Evolutionary conservation across 2,888 invertebrate genomes (phyloP).

Genomic region (Eilema depressum): DNA sequence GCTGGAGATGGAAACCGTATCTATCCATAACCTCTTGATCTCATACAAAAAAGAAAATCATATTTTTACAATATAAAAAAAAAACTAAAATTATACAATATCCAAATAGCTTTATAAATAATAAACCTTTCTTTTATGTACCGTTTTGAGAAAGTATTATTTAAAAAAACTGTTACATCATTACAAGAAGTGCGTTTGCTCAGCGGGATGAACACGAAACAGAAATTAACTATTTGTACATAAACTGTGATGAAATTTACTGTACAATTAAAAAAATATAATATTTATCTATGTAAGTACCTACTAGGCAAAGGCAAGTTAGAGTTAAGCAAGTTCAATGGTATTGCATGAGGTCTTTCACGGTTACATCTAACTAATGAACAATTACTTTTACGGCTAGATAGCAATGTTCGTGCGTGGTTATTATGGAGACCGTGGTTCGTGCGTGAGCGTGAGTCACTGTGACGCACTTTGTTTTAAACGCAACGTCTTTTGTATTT

Average conservation of each 20-base stretch:
- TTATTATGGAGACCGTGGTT: constrained; percentile 28
- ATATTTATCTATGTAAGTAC: constrained; percentile 8
- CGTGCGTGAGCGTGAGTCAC: too few species aligned
- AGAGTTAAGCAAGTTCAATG: constrained; percentile 24
- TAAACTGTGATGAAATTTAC: constrained; percentile 11
- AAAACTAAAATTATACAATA: not conserved
- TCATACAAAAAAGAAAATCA: too few species aligned
- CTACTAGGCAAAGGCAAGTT: not conserved
- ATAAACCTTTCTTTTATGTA: not conserved
- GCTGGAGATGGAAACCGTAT: too few species aligned
- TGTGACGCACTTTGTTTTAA: constrained; percentile 37
- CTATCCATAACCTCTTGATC: too few species aligned
- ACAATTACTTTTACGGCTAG: constrained; percentile 43
- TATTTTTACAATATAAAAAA: too few species aligned
- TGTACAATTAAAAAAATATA: constrained; percentile 3
- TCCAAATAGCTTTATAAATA: not conserved
- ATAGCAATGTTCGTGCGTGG: constrained; percentile 25
- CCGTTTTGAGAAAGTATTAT: constrained; percentile 10
- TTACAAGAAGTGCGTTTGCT: constrained; percentile 10
- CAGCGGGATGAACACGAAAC: constrained; percentile 6
- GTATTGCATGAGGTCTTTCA: constrained; percentile 29
- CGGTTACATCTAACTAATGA: constrained; percentile 40
- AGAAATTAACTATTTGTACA: constrained; percentile 13
- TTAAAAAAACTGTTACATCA: constrained; percentile 5
- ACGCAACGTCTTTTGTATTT: constrained; percentile 13